Conservation (phyloP, 2,113 vertebrate genomes). For the Cyphomyrus discorhynchus region DNA sequence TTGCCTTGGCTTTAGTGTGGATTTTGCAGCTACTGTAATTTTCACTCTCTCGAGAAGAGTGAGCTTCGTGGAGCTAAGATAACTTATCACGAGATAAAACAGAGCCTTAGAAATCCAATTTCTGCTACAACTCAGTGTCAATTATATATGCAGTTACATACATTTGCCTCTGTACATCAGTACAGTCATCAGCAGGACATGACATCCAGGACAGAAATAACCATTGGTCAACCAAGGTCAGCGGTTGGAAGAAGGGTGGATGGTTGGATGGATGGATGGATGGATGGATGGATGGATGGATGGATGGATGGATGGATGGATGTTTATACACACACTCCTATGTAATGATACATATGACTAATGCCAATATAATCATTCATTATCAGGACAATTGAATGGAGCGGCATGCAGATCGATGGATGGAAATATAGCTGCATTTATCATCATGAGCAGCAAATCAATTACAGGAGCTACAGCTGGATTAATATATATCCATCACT, state of each 20-base stretch:
- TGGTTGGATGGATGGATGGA: not conserved
- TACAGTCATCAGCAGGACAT: not conserved
- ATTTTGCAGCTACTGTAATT: not conserved
- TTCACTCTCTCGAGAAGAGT: not conserved
- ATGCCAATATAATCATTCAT: not conserved
- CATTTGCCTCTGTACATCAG: not conserved
- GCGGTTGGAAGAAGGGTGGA: not conserved
- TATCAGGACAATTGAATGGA: not conserved
- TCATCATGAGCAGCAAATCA: not conserved
- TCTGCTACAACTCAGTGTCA: not conserved
- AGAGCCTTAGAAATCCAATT: not conserved
- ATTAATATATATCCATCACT: not conserved
- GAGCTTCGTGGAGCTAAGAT: not conserved
- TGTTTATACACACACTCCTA: not conserved
- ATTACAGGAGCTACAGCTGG: not conserved
- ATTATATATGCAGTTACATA: not conserved
- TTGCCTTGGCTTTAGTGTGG: not conserved
- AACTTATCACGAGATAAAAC: not conserved
- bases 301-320: not conserved
- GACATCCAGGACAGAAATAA: not conserved
- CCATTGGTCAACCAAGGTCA: not conserved
- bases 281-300: not conserved
- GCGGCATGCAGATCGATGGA: not conserved
- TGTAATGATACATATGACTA: not conserved
- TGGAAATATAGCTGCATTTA: not conserved